Conservation (phyloP, 92 coral and sea anemone genomes). For the Porites evermanni region DNA sequence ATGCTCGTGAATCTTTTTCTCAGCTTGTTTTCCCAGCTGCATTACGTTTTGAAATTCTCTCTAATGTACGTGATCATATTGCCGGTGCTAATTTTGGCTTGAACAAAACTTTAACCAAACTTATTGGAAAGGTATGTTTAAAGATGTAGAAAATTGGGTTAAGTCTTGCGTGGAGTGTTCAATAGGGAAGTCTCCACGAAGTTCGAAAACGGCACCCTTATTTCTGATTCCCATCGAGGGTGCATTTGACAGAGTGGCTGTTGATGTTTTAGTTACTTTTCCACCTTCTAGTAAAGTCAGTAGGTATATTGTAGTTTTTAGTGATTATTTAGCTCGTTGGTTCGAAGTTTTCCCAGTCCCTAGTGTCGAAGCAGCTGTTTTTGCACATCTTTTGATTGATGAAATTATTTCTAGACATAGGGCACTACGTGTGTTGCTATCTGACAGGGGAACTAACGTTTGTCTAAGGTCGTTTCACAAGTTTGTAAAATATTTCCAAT, state of each 20-base stretch:
- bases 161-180: too few relatives aligned
- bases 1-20: slow-evolving; percentile 17
- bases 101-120: slow-evolving; percentile 58
- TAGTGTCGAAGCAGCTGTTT: background rate
- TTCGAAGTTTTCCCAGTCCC: slow-evolving; percentile 66
- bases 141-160: slow-evolving; percentile 1
- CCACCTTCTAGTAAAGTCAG: slow-evolving; percentile 23
- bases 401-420: too few relatives aligned
- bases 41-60: slow-evolving; percentile 25
- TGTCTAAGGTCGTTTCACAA: too few relatives aligned
- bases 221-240: too few relatives aligned
- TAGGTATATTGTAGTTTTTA: slow-evolving; percentile 42
- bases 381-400: too few relatives aligned
- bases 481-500: too few relatives aligned
- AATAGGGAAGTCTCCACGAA: too few relatives aligned
- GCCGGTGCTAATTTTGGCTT: slow-evolving; percentile 56
- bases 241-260: background rate
- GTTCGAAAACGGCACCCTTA: too few relatives aligned
- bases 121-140: slow-evolving; percentile 64
- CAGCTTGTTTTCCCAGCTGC: slow-evolving; percentile 46
- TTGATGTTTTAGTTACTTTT: slow-evolving; percentile 40
- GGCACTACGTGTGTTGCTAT: too few relatives aligned
- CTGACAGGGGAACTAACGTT: too few relatives aligned
- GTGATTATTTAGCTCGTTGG: slow-evolving; percentile 67
- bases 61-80: slow-evolving; percentile 44